These are phyloP conservation scores for Falco rusticolus DNA, from an alignment of 2,797 vertebrate genomes.

Conservation along the genomic window DNA sequence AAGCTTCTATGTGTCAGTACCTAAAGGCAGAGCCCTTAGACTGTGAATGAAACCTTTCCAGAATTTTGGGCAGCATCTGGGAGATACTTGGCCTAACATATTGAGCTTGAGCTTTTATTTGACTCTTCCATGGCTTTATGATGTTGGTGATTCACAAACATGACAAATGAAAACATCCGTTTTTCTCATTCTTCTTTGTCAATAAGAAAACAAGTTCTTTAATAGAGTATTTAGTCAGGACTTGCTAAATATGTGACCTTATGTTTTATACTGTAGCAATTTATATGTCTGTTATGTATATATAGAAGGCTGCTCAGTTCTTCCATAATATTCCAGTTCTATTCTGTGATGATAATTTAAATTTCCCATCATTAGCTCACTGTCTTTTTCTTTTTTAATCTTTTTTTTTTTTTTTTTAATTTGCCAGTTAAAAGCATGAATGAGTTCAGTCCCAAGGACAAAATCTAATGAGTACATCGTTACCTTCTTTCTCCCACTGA, in stretches of 20 bases:
- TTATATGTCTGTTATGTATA: neutral
- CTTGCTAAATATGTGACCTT: neutral
- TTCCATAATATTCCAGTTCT: neutral
- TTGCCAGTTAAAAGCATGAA: neutral
- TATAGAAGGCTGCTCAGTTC: neutral
- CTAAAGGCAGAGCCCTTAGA: neutral
- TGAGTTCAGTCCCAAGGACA: neutral
- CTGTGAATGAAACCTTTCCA: neutral
- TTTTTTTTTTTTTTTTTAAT: neutral
- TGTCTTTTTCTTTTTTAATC: neutral
- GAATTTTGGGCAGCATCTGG: neutral
- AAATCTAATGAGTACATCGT: neutral
- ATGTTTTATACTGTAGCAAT: neutral
- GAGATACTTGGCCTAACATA: neutral
- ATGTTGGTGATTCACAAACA: neutral
- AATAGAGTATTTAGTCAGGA: neutral
- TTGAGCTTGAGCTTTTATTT: neutral
- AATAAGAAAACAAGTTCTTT: neutral
- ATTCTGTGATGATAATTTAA: neutral
- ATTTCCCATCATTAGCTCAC: neutral
- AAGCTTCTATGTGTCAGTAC: neutral
- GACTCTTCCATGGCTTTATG: neutral
- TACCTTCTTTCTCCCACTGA: neutral
- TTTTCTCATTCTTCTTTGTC: neutral
- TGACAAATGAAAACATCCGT: neutral